These are phyloP conservation scores for Blastobasis adustella DNA, from an alignment of 2,888 invertebrate species.

Conservation along the genomic window DNA sequence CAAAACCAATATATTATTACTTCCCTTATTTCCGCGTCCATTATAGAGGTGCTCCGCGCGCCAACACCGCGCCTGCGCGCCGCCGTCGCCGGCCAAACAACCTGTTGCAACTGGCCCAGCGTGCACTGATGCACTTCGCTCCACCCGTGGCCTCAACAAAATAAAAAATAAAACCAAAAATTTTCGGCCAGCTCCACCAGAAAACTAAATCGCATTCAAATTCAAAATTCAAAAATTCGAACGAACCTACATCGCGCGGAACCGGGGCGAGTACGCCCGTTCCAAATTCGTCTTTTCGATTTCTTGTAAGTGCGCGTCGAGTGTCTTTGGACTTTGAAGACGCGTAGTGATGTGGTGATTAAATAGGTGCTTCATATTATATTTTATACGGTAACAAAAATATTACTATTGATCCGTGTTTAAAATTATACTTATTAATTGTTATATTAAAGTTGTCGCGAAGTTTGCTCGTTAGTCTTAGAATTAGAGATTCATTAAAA, in stretches of 20 bases:
- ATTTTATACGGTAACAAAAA: conserved; percentile 26
- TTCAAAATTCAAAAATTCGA: conserved; percentile 18
- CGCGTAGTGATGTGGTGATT: conserved; percentile 50
- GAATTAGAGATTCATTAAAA: background rate
- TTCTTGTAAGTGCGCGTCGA: conserved; percentile 43
- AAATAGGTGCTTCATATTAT: conserved; percentile 42
- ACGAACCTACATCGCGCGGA: background rate
- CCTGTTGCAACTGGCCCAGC: conserved; percentile 69
- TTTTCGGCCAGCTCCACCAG: background rate
- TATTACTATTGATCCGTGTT: conserved; percentile 8
- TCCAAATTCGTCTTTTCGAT: conserved; percentile 20
- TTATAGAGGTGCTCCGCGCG: conserved; percentile 50
- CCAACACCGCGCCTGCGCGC: conserved; percentile 49
- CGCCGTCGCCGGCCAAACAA: conserved; percentile 55
- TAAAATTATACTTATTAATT: conserved; percentile 12
- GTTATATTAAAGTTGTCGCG: conserved; percentile 6
- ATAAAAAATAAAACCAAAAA: conserved; percentile 26
- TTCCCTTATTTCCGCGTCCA: conserved; percentile 25
- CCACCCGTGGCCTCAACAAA: conserved; percentile 27
- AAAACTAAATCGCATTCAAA: conserved; percentile 13
- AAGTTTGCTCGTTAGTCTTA: background rate
- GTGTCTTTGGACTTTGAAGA: conserved; percentile 48
- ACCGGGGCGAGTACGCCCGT: background rate
- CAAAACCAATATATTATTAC: too few relatives aligned
- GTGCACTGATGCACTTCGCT: conserved; percentile 67